Conservation (phyloP, 2,113 vertebrate genomes). For the Theristicus caerulescens region DNA sequence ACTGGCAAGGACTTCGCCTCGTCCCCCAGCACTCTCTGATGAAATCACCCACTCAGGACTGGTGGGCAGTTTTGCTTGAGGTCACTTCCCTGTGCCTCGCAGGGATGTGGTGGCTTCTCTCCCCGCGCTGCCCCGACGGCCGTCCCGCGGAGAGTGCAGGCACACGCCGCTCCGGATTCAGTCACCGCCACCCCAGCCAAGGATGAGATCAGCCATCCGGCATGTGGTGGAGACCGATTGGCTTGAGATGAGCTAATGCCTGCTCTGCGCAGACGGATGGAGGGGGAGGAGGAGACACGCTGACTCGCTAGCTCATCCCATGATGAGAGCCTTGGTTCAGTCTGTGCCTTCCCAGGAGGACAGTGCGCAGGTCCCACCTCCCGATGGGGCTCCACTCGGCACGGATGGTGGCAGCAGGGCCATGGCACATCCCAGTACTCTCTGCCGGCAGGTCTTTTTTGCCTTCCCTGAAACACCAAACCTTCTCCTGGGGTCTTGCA, state of each 20-base stretch:
- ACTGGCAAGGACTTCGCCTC: neutral
- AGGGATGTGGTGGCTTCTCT: neutral
- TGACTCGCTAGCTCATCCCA: neutral
- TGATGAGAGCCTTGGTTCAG: neutral
- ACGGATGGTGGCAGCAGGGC: neutral
- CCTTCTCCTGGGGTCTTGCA: slow-evolving; percentile 30
- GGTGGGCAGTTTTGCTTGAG: neutral
- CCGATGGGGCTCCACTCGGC: neutral
- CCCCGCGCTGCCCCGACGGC: neutral
- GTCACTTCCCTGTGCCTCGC: neutral
- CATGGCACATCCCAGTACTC: neutral
- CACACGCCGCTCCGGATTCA: neutral
- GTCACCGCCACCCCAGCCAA: neutral
- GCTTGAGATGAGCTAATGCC: slow-evolving; percentile 62
- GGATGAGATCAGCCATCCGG: slow-evolving; percentile 52
- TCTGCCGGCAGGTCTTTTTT: neutral
- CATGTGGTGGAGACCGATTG: neutral
- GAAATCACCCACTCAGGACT: neutral
- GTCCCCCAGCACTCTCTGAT: neutral
- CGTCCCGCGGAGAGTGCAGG: neutral
- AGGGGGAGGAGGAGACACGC: slow-evolving; percentile 11
- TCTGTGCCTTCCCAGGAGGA: neutral
- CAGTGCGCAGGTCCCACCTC: neutral
- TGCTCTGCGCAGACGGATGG: neutral
- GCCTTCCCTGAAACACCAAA: neutral